Evolutionary conservation across 1,140 invertebrate species (phyloP), one percentile per base, ranked within the genome.

Genomic region (Tetranychus cinnabarinus): DNA sequence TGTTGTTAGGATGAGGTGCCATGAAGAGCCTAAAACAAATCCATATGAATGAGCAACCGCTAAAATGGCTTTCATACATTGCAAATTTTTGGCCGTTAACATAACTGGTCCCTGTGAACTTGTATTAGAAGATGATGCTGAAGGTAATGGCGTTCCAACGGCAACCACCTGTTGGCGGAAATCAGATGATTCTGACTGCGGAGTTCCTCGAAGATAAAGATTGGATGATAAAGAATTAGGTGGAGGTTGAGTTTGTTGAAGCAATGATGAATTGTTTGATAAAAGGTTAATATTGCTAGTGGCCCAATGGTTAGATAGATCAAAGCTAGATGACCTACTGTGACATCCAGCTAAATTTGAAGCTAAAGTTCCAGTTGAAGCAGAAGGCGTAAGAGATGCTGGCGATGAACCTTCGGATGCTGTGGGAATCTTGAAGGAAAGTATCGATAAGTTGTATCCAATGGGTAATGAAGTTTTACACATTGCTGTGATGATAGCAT

Each of bases 41-140:
- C 92, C 93, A 74, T 96, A 88, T 66, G 86, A 83, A 70, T 91
- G 86, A 2, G 91, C 90, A 42, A 95, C 74, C 63, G 81, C 80
- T 15, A 98, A 74, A 37, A 97, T 74, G 5, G 91, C 83, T 65
- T 89, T 78, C 83, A 97, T 93, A 48, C 90, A 93, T 67, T 96
- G 88, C 33, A 98, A 77, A 78, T 98, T 97, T 69, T 97, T 93
- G 0, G 90, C 86, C 5, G 92, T 97, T 67, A 98, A 77, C 77
- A 76, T 67, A 46, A 97, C 92, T n/a, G 87, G 86, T n/a, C 85
- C 86, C 73, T 88, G 86, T 69, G 87, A 84, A 33, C 84, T 81
- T 47, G 80, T 79, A 36, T 72, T 67, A 13, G 77, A 72, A 13
- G 86, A 82, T 55, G 86, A 80, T 47, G 86, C 88, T 15, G 23